A percentile compares a stretch with the other conserved stretches of the same genome.
These are phyloP conservation scores for Punctoribates punctum DNA, from an alignment of 2,888 invertebrate species.

Conservation along the genomic window DNA sequence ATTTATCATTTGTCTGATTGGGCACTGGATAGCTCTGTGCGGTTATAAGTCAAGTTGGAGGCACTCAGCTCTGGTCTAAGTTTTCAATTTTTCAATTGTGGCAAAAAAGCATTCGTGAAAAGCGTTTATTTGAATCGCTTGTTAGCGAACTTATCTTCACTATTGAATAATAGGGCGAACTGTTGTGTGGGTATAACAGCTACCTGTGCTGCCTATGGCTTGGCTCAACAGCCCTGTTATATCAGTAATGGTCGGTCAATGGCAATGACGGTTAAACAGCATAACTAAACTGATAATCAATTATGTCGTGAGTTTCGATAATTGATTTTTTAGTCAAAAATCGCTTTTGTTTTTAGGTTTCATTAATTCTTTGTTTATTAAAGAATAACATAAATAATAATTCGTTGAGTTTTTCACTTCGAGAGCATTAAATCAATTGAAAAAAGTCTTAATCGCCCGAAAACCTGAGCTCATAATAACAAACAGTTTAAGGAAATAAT, in stretches of 20 bases:
- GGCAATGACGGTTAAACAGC: background rate
- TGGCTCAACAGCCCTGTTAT: background rate
- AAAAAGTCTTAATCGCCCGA: background rate
- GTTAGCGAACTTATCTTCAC: slow-evolving; percentile 3
- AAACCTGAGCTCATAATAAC: slow-evolving; percentile 4
- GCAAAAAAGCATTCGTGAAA: background rate
- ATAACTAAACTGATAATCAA: slow-evolving; percentile 17
- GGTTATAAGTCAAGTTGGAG: background rate
- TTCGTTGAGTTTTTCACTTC: background rate
- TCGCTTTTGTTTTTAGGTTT: background rate
- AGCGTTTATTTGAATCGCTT: slow-evolving; percentile 17
- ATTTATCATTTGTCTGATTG: slow-evolving; percentile 31
- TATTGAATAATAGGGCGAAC: slow-evolving; percentile 7
- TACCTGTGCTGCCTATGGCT: background rate
- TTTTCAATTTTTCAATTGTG: slow-evolving; percentile 17
- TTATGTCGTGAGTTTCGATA: slow-evolving; percentile 26
- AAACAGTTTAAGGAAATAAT: slow-evolving; percentile 27
- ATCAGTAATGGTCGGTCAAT: background rate
- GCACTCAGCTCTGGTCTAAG: background rate
- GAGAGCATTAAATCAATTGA: background rate
- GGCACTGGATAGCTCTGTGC: background rate
- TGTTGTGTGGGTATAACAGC: background rate
- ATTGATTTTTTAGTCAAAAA: slow-evolving; percentile 4
- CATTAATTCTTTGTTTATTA: slow-evolving; percentile 14
- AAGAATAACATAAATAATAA: background rate